phyloP scores from a whole-genome alignment of 1,140 invertebrate genomes.

The Fopius arisanus region DNA sequence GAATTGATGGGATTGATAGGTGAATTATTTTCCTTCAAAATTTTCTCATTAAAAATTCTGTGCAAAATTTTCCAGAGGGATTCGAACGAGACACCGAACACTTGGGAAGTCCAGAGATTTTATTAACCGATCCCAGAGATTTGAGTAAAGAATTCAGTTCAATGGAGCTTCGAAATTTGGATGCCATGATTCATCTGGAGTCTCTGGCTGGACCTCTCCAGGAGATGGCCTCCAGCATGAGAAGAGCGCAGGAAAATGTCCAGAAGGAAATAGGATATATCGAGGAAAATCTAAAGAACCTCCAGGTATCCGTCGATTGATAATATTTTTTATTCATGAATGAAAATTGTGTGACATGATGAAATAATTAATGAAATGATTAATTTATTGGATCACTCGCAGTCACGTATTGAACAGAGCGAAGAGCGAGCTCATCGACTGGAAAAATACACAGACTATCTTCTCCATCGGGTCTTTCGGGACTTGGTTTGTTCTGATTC shows the following conservation, averaged over 20 bases:
- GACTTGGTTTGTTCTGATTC: constrained; percentile 66
- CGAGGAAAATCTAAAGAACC: constrained; percentile 46
- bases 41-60: too few species aligned
- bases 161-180: constrained; percentile 72
- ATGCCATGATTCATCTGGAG: constrained; percentile 70
- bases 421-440: constrained; percentile 59
- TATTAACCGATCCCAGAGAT: constrained; percentile 68
- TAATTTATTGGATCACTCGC: neutral
- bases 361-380: neutral
- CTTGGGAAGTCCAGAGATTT: constrained; percentile 59
- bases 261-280: constrained; percentile 51
- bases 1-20: neutral
- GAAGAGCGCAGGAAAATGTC: constrained; percentile 51
- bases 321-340: neutral
- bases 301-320: constrained; percentile 54
- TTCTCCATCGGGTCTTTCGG: constrained; percentile 62
- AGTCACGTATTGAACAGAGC: constrained; percentile 51
- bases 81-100: constrained; percentile 62
- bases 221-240: constrained; percentile 63
- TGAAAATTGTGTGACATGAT: neutral
- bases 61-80: constrained; percentile 44
- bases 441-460: constrained; percentile 57
- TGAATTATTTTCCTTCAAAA: neutral
- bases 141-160: constrained; percentile 66
- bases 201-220: constrained; percentile 67